phyloP scores from a whole-genome alignment of 1,140 invertebrate genomes.

The Microvelia longipes region DNA sequence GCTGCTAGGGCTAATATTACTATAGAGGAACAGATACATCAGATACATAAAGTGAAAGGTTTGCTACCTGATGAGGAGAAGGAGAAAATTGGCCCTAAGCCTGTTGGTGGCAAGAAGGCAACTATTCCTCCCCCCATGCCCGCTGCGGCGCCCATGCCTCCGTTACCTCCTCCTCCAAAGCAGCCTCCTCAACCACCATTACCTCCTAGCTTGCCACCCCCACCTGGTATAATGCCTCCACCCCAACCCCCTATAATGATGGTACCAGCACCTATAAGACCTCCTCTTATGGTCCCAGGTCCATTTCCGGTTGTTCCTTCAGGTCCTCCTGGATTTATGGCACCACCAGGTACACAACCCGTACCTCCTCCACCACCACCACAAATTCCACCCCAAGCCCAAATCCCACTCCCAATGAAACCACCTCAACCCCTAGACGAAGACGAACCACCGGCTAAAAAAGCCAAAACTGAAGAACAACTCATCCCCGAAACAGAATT shows the following conservation, averaged over 20 bases:
- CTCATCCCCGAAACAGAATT: slow-evolving; percentile 78
- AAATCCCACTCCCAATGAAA: slow-evolving; percentile 1
- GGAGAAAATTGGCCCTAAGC: slow-evolving; percentile 76
- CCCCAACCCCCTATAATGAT: slow-evolving; percentile 44
- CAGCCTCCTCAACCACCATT: slow-evolving; percentile 16
- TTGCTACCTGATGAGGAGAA: slow-evolving; percentile 85
- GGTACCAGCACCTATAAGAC: slow-evolving; percentile 36
- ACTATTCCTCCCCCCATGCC: slow-evolving; percentile 16
- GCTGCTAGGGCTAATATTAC: slow-evolving; percentile 90
- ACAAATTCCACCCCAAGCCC: slow-evolving; percentile 19
- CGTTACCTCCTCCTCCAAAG: slow-evolving; percentile 25
- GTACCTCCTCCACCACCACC: slow-evolving; percentile 15
- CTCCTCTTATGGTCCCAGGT: slow-evolving; percentile 30
- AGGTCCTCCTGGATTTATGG: slow-evolving; percentile 24
- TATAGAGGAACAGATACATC: slow-evolving; percentile 90
- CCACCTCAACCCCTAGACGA: slow-evolving; percentile 29
- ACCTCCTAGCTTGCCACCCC: slow-evolving; percentile 19
- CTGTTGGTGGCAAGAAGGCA: slow-evolving; percentile 33
- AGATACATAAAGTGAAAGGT: slow-evolving; percentile 91
- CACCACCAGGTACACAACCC: slow-evolving; percentile 15
- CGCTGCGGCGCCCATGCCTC: slow-evolving; percentile 25
- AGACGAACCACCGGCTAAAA: slow-evolving; percentile 78
- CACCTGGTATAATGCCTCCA: slow-evolving; percentile 31
- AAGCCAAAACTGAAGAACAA: slow-evolving; percentile 78
- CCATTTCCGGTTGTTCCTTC: slow-evolving; percentile 31